Base-by-base conservation (phyloP, 2,113 vertebrate species). In the Mormyrus lacerda region DNA sequence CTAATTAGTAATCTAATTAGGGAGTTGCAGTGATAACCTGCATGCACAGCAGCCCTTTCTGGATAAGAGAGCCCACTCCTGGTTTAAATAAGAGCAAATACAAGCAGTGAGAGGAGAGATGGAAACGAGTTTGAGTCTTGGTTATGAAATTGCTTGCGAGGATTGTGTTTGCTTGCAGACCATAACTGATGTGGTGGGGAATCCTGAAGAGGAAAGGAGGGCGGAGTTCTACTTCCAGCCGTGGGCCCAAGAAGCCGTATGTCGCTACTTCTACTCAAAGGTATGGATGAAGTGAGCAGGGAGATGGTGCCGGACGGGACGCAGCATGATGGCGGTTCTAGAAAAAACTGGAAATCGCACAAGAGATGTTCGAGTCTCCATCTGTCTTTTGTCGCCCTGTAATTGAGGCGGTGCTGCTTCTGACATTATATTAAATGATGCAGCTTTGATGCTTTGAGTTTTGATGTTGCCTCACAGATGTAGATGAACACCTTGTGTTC, bases 221-320 rank as follows among this genome's bases (percentile, higher is more conserved):
- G 98, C 98, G 0, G 98, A 99, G 94, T 99, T 99, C 93, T 99
- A 99, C 95, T 99, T 98, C 96, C 98, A 99, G 94, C 98, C 98
- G 0, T 99, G 98, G 98, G 98, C 98, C 88, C 98, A 99, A 94
- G 98, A 99, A 91, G 98, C 98, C 0, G 98, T 99, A 88, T 99
- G 98, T 93, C 96, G 98, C 90, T 99, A 99, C 94, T 99, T 99
- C 94, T 99, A 98, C 95, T 99, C 98, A 89, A 99, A 99, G 97
- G 98, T 99, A 93, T 91, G 3, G 15, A 4, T 0, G n/a, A n/a
- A n/a, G n/a, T 53, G 85, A 31, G 50, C 84, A 31, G n/a, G 48
- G 27, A 51, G n/a, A 27, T 31, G 44, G n/a, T 13, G 2, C 17
- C 9, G 11, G 27, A 65, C 3, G n/a, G 2, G n/a, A 65, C 1